These are phyloP conservation scores for Diglossa brunneiventris DNA, from an alignment of 2,113 vertebrate species.

Conservation along the genomic window DNA sequence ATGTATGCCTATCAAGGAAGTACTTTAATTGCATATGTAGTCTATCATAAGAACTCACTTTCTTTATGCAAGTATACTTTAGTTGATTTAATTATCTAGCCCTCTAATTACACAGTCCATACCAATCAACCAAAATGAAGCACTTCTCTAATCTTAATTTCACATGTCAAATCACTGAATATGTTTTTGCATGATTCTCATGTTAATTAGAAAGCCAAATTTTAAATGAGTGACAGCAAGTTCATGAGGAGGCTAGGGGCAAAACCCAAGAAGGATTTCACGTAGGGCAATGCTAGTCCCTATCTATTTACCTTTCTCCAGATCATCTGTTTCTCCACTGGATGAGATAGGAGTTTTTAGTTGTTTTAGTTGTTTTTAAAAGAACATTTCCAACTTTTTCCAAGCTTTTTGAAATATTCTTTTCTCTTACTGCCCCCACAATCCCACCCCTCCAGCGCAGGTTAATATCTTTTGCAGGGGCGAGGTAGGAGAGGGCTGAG, in stretches of 20 bases:
- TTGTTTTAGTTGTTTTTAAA: neutral
- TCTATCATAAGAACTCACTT: conserved; percentile 39
- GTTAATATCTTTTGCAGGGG: neutral
- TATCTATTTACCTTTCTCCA: neutral
- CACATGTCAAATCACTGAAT: conserved; percentile 27
- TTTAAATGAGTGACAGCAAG: neutral
- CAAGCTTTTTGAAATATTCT: neutral
- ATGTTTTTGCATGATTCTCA: neutral
- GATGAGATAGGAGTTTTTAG: neutral
- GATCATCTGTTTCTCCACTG: neutral
- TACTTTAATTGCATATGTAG: conserved; percentile 47
- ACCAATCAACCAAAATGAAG: conserved; percentile 64
- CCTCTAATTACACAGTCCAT: conserved; percentile 49
- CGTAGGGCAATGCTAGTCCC: neutral
- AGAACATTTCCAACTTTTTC: neutral
- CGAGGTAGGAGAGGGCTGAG: neutral
- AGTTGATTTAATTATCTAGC: conserved; percentile 58
- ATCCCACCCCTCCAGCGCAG: neutral
- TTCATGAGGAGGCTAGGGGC: neutral
- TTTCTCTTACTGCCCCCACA: neutral
- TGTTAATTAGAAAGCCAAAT: neutral
- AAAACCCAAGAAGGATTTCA: neutral
- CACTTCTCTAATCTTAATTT: conserved; percentile 40
- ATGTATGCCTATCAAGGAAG: conserved; percentile 41
- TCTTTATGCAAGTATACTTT: conserved; percentile 41